phyloP scores from a whole-genome alignment of 2,113 vertebrate species.

The Petaurus breviceps region DNA sequence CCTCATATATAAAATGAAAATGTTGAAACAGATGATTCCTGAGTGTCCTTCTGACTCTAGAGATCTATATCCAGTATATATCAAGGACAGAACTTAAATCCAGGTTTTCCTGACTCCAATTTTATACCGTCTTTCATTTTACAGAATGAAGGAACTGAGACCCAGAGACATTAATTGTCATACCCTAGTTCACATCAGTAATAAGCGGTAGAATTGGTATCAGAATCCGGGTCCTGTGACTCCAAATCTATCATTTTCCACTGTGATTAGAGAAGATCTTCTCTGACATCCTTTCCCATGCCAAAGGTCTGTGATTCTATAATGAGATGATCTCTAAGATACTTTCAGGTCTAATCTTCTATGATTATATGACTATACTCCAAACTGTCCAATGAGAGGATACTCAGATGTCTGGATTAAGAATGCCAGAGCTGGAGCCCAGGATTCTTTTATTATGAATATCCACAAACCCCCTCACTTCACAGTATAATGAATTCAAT shows the following conservation, averaged over 20 bases:
- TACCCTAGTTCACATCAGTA: background rate
- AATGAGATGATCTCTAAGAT: background rate
- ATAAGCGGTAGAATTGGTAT: background rate
- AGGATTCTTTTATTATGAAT: conserved; percentile 37
- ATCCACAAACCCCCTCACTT: background rate
- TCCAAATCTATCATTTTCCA: background rate
- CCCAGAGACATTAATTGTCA: background rate
- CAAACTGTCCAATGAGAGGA: conserved; percentile 69
- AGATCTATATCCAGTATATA: background rate
- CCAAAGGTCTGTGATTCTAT: background rate
- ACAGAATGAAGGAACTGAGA: background rate
- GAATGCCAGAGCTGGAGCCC: conserved; percentile 20
- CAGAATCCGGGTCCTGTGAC: background rate
- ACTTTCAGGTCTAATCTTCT: background rate
- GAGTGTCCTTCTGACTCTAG: background rate
- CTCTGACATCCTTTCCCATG: background rate
- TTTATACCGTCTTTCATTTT: background rate
- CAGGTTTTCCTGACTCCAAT: background rate
- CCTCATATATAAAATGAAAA: background rate
- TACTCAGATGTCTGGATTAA: conserved; percentile 56
- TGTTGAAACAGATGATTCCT: background rate
- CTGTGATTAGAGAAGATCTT: background rate
- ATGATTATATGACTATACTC: conserved; percentile 23
- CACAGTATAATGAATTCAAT: background rate
- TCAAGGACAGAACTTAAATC: background rate